Conservation (phyloP, 2,113 vertebrate genomes). For the Apaloderma vittatum region DNA sequence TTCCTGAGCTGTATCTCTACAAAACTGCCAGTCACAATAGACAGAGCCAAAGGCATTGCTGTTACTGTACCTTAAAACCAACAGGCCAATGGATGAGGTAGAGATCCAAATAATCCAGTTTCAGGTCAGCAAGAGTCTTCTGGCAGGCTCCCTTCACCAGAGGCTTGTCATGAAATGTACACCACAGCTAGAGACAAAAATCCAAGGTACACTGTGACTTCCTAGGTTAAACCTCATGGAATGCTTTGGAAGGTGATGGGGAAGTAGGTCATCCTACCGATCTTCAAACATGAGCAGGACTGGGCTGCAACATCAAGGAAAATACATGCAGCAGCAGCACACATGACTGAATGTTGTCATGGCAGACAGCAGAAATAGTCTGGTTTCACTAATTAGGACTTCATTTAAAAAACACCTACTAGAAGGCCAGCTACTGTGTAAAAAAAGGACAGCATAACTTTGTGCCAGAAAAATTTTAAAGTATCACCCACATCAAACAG, state of each 20-base stretch:
- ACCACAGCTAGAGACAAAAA: slow-evolving; percentile 87
- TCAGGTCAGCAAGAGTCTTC: slow-evolving; percentile 88
- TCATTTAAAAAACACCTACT: neutral
- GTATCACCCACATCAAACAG: accelerated
- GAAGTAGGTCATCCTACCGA: neutral
- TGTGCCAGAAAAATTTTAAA: neutral
- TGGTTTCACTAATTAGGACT: neutral
- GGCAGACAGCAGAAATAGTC: neutral
- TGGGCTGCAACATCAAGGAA: accelerated
- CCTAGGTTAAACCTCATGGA: neutral
- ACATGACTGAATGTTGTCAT: accelerated
- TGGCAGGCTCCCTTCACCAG: slow-evolving; percentile 86
- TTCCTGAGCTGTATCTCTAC: neutral
- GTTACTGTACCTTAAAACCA: slow-evolving; percentile 86
- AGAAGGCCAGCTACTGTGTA: neutral
- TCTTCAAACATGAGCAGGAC: neutral
- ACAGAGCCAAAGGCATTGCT: neutral
- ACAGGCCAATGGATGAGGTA: slow-evolving; percentile 94
- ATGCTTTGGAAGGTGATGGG: neutral
- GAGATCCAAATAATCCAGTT: slow-evolving; percentile 92
- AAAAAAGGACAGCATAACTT: neutral
- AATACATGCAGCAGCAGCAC: neutral
- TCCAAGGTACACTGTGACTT: neutral
- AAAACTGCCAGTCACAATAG: neutral
- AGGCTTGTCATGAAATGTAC: slow-evolving; percentile 87